Percentiles rank a stretch among this genome's conserved stretches.
phyloP scores from a whole-genome alignment of 1,140 invertebrate species.

The Pogonomyrmex barbatus region DNA sequence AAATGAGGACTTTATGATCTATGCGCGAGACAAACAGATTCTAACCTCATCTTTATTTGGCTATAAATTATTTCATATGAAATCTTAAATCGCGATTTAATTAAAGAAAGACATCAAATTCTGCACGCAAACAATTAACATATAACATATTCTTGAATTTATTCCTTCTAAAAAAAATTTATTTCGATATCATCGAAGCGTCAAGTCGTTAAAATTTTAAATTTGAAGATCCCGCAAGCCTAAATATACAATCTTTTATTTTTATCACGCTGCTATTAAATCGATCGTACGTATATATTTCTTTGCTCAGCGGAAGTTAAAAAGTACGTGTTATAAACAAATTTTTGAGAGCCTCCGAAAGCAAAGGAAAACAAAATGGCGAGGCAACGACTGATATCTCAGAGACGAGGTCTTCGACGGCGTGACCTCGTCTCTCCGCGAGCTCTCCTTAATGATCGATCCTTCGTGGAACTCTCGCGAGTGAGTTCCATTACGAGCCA shows the following conservation, averaged over 20 bases:
- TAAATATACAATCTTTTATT: background rate
- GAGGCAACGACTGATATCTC: constrained; percentile 23
- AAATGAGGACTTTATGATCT: constrained; percentile 21
- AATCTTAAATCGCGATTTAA: constrained; percentile 18
- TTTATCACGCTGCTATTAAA: background rate
- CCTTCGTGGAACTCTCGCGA: constrained; percentile 52
- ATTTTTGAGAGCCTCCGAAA: background rate
- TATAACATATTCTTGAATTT: background rate
- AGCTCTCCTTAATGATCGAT: constrained; percentile 61
- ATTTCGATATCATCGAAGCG: too few species aligned
- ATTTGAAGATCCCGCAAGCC: background rate
- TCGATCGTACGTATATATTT: background rate
- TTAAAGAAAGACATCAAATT: background rate
- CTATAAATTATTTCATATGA: background rate
- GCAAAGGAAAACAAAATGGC: background rate
- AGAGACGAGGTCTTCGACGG: constrained; percentile 17
- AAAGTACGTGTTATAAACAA: constrained; percentile 8
- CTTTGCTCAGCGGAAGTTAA: background rate
- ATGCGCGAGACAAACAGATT: constrained; percentile 11
- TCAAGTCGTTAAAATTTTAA: background rate
- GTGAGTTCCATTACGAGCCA: constrained; percentile 67
- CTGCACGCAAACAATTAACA: background rate
- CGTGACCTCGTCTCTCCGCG: constrained; percentile 36
- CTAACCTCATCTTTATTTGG: background rate
- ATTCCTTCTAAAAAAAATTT: constrained; percentile 2